Base-by-base conservation (phyloP, 2,888 invertebrate genomes). In the Dione juno region DNA sequence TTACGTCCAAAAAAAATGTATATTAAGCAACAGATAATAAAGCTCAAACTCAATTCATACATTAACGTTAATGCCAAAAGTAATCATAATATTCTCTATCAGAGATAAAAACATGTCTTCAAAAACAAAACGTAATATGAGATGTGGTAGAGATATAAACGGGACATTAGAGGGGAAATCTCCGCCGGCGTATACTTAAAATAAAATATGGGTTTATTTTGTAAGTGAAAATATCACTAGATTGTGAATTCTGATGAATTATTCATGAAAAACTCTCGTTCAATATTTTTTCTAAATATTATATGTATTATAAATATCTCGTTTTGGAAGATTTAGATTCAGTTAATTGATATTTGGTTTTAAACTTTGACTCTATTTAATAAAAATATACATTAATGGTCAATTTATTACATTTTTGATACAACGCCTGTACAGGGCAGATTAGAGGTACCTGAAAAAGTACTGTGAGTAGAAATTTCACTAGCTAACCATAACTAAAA, bases 111-210 rank as follows among this genome's bases (percentile, higher is more conserved):
- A 63, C 67, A 70, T 70, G 66, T 74, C 45, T 41, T 52, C 43
- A 61, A 74, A 74, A 74, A 72, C 69, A 72, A 68, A 72, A 66
- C 67, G 67, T 70, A 70, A 70, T 64, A 64, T 19, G 37, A 41
- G 11, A n/a, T 19, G 45, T 16, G 63, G 21, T 57, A 45, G 41
- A 54, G 41, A 28, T 54, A 67, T 48, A 63, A 52, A 37, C n/a
- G 68, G 53, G 37, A 68, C 67, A 69, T 69, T 69, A 69, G 68
- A 35, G 40, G 21, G 54, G 21, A 19, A 64, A 50, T 16, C 63
- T 48, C 16, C 50, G 14, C 14, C 52, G 35, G 16, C 64, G 50
- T 64, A 52, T 40, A 52, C 64, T 64, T 64, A 64, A 64, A 64
- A 64, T 64, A 52, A 64, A 50, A 64, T 64, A 64, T 64, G 64